phyloP scores from a whole-genome alignment of 2,797 vertebrate genomes.

The Trachurus trachurus region DNA sequence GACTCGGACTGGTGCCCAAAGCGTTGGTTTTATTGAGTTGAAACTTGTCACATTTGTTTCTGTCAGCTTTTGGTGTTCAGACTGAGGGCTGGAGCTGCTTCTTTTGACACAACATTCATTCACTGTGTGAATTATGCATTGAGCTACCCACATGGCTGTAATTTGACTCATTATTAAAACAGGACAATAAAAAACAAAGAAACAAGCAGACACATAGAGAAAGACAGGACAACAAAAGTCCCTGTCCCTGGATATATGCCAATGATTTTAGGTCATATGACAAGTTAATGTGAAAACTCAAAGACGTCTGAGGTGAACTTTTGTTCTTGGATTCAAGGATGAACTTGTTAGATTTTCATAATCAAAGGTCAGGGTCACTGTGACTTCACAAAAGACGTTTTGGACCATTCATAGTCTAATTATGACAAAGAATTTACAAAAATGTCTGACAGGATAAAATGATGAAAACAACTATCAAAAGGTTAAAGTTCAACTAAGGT shows the following conservation, averaged over 20 bases:
- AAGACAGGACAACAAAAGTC: neutral
- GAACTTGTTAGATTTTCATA: too few species aligned
- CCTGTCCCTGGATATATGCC: too few species aligned
- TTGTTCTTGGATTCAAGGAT: too few species aligned
- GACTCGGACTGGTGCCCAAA: slow-evolving; percentile 35
- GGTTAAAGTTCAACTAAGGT: too few species aligned
- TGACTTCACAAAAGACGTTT: too few species aligned
- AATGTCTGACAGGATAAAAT: too few species aligned
- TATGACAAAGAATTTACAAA: too few species aligned
- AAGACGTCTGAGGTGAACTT: too few species aligned
- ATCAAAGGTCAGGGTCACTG: too few species aligned
- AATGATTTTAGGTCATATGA: neutral
- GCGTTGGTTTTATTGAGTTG: slow-evolving; percentile 65
- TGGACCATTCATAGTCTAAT: too few species aligned
- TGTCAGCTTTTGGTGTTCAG: slow-evolving; percentile 59
- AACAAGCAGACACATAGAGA: neutral
- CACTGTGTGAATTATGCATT: slow-evolving; percentile 59
- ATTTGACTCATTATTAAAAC: slow-evolving; percentile 38
- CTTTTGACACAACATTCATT: slow-evolving; percentile 45
- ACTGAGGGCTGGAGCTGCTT: neutral
- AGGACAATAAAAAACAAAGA: slow-evolving; percentile 17
- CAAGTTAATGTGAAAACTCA: neutral
- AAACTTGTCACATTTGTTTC: slow-evolving; percentile 45
- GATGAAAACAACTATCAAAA: too few species aligned
- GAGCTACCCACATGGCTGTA: slow-evolving; percentile 10